A percentile compares a stretch with the other conserved stretches of the same genome.
phyloP scores from a whole-genome alignment of 2,113 vertebrate species.

The Silurus meridionalis region DNA sequence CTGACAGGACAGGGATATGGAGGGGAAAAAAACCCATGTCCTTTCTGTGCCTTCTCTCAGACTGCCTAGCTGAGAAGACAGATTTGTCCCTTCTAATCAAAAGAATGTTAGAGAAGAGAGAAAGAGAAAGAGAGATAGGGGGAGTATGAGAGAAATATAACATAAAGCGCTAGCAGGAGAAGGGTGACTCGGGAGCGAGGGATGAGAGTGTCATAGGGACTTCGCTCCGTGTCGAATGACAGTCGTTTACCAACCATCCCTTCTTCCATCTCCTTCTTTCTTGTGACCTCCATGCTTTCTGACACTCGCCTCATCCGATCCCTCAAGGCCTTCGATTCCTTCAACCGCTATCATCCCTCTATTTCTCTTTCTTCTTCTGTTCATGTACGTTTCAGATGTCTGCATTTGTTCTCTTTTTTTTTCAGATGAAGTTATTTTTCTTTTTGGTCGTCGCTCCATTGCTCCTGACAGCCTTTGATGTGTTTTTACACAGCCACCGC shows the following conservation, averaged over 20 bases:
- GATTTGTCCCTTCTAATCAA: constrained; percentile 49
- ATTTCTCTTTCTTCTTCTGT: constrained; percentile 12
- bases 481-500: constrained; percentile 44
- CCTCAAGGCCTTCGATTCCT: background rate
- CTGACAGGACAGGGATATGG: constrained; percentile 28
- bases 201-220: constrained; percentile 44
- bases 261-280: background rate
- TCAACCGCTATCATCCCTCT: constrained; percentile 22
- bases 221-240: constrained; percentile 36
- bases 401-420: constrained; percentile 11
- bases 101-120: constrained; percentile 11
- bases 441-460: background rate
- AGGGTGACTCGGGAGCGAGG: constrained; percentile 8
- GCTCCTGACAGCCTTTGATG: constrained; percentile 40
- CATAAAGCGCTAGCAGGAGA: constrained; percentile 41
- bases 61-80: constrained; percentile 39
- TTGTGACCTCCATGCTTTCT: background rate
- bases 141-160: constrained; percentile 11
- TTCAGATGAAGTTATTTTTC: constrained; percentile 42
- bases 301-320: background rate
- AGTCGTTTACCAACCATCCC: constrained; percentile 38
- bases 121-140: background rate
- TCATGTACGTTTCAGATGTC: constrained; percentile 19
- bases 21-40: background rate
- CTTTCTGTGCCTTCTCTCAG: constrained; percentile 9